Evolutionary conservation across 1,140 invertebrate genomes (phyloP), one percentile per base, ranked within the genome.

Genomic region (Melitaea cinxia): DNA sequence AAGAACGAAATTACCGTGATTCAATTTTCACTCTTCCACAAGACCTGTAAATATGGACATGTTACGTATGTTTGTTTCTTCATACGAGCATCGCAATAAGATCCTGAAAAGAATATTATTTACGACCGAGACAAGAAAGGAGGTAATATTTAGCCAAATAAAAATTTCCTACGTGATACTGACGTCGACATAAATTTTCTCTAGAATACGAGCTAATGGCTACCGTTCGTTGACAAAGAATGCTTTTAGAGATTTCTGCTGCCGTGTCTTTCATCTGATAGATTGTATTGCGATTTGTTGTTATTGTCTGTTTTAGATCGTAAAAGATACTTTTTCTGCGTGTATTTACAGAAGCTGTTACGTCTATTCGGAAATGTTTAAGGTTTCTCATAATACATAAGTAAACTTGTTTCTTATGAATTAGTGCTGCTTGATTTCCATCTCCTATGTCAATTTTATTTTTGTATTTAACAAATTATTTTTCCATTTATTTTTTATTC

Each of bases 81-180:
- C 69, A 68, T 70, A 77, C 70, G 58, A 71, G 69, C 73, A 77
- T 64, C 58, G 82, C 79, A 87, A 87, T 89, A 89, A 82, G 83
- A 72, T 81, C 68, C 68, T 84, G 82, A 89, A 89, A 86, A 88
- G 83, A 86, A 82, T 86, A 87, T 89, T 82, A 89, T 89, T 89
- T 89, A 89, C 83, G 87, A 82, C 61, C 70, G 64, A 73, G 62
- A 82, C 78, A 79, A 80, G 78, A 74, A 78, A 71, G 71, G 66
- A 79, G 77, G 77, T 83, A 86, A 88, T 86, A 82, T 79, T 82
- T 82, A 74, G 68, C 67, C 30, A 73, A 84, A 82, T 82, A 89
- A 87, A 86, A 87, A 83, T 86, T 78, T 80, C 66, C 77, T 84
- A 74, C 77, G 75, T 83, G 76, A 55, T 14, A 14, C 35, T 55